These are phyloP conservation scores for Drosophila prostipennis DNA, from an alignment of 2,888 invertebrate species.

Conservation along the genomic window DNA sequence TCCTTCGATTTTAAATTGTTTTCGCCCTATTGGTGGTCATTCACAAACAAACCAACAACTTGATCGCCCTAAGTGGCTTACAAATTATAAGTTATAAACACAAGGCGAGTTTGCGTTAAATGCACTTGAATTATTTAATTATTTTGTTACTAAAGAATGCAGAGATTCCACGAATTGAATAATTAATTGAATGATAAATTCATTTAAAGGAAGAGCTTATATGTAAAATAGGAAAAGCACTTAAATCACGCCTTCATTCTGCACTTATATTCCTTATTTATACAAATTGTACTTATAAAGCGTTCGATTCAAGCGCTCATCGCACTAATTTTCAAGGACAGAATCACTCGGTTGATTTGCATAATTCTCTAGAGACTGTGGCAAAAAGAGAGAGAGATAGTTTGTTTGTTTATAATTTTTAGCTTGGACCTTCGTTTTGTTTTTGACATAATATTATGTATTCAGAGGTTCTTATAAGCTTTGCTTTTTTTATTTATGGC, in stretches of 20 bases:
- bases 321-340: conserved; percentile 56
- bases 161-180: neutral
- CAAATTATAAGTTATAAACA: neutral
- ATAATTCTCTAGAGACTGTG: conserved; percentile 32
- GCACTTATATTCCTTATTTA: neutral
- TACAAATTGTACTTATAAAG: neutral
- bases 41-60: neutral
- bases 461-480: conserved; percentile 9
- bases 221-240: too few relatives aligned
- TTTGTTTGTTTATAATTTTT: conserved; percentile 1
- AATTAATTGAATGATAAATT: neutral
- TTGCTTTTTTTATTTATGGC: conserved; percentile 9
- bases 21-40: neutral
- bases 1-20: conserved; percentile 9
- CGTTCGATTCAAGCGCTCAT: conserved; percentile 3
- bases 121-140: neutral
- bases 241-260: neutral
- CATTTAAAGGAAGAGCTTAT: neutral
- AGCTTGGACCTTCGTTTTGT: conserved; percentile 11
- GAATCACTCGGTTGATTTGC: conserved; percentile 49
- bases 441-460: conserved; percentile 7
- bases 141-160: neutral
- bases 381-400: conserved; percentile 5
- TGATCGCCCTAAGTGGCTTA: too few relatives aligned
- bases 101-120: neutral